These are phyloP conservation scores for Mamestra configurata DNA, from an alignment of 1,140 invertebrate genomes.

Conservation along the genomic window DNA sequence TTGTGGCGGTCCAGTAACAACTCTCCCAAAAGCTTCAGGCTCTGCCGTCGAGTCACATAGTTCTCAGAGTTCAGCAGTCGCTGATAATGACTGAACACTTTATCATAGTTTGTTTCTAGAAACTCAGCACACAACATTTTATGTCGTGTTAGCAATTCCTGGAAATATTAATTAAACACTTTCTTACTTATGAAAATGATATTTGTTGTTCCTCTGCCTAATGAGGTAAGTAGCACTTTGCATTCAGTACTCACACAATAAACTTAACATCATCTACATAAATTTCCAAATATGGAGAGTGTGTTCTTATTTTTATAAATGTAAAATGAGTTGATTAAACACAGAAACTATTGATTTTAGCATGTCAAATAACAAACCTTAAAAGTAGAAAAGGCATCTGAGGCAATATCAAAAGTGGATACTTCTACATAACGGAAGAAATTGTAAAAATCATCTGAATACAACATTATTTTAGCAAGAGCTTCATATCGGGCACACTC, in stretches of 20 bases:
- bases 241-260: background rate
- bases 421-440: constrained; percentile 99
- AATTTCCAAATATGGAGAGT: background rate
- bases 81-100: constrained; percentile 99
- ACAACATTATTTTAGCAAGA: constrained; percentile 98
- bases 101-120: constrained; percentile 99
- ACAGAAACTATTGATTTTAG: background rate
- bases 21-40: constrained; percentile 98
- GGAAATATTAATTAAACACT: constrained; percentile 71
- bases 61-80: constrained; percentile 99
- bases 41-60: constrained; percentile 99
- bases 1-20: constrained; percentile 99
- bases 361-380: constrained; percentile 92
- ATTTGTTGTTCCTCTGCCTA: background rate
- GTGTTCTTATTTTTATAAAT: no score
- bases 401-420: constrained; percentile 99
- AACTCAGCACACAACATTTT: constrained; percentile 99
- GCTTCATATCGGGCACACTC: constrained; percentile 99
- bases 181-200: no score
- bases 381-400: constrained; percentile 99
- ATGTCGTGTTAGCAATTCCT: constrained; percentile 99
- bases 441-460: constrained; percentile 99
- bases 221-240: background rate
- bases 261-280: background rate
- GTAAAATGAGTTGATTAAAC: no score